Conservation (phyloP, 2,888 invertebrate species). For the Hipparchia sbordonii region DNA sequence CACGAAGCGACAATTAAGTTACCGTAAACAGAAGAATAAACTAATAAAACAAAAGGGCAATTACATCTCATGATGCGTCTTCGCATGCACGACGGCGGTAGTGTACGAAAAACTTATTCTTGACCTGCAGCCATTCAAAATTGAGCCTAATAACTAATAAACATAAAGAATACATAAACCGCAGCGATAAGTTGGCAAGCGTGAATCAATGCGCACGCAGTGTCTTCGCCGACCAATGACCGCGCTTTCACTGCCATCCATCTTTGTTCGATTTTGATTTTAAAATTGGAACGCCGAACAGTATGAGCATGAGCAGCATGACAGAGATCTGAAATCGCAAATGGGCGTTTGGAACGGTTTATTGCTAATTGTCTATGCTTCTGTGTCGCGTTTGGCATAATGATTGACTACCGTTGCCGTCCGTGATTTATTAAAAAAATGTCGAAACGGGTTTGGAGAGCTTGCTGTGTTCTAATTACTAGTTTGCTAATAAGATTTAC, state of each 20-base stretch:
- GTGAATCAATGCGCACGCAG: conserved; percentile 72
- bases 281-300: conserved; percentile 67
- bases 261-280: conserved; percentile 68
- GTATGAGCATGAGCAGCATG: conserved; percentile 46
- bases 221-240: conserved; percentile 75
- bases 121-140: conserved; percentile 27
- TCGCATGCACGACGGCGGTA: conserved; percentile 70
- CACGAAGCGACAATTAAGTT: conserved; percentile 44
- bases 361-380: conserved; percentile 32
- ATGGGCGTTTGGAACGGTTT: conserved; percentile 38
- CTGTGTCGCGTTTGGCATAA: conserved; percentile 25
- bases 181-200: conserved; percentile 52
- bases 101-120: conserved; percentile 58
- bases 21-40: conserved; percentile 55
- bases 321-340: conserved; percentile 41
- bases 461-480: neutral
- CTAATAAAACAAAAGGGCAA: conserved; percentile 72
- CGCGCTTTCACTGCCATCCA: conserved; percentile 79
- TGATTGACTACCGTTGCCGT: conserved; percentile 6
- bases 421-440: neutral
- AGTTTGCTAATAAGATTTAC: no score
- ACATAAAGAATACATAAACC: conserved; percentile 11
- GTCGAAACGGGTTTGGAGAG: neutral
- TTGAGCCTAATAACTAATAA: conserved; percentile 38
- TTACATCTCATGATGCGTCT: conserved; percentile 69